phyloP scores from a whole-genome alignment of 2,888 invertebrate genomes.

The Phlogophora meticulosa region DNA sequence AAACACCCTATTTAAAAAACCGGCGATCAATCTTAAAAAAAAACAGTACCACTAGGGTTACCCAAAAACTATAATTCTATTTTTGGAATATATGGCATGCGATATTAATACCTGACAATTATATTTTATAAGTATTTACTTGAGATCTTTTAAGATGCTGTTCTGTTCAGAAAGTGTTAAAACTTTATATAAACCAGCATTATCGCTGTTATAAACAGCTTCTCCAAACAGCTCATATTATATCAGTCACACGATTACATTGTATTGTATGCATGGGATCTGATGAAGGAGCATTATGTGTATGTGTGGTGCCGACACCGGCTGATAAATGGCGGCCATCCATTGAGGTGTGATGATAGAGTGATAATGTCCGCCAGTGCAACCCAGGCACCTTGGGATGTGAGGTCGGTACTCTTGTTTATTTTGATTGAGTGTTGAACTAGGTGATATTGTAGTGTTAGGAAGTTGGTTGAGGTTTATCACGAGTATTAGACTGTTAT shows the following conservation, averaged over 20 bases:
- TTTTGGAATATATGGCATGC: too few relatives aligned
- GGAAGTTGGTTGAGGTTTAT: background rate
- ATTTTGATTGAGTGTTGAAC: slow-evolving; percentile 7
- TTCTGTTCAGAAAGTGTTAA: too few relatives aligned
- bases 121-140: too few relatives aligned
- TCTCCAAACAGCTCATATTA: background rate
- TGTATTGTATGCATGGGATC: slow-evolving; percentile 26
- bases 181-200: slow-evolving; percentile 3
- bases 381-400: slow-evolving; percentile 16
- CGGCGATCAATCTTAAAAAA: too few relatives aligned
- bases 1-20: too few relatives aligned
- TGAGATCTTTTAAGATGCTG: background rate
- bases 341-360: slow-evolving; percentile 57
- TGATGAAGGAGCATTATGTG: slow-evolving; percentile 37
- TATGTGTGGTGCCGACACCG: slow-evolving; percentile 32
- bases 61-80: too few relatives aligned
- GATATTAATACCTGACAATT: too few relatives aligned
- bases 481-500: too few relatives aligned
- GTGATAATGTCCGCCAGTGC: slow-evolving; percentile 50
- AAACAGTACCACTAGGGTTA: too few relatives aligned
- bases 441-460: slow-evolving; percentile 4
- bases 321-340: slow-evolving; percentile 57
- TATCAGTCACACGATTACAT: slow-evolving; percentile 23
- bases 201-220: slow-evolving; percentile 4
- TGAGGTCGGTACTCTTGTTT: background rate